Percentiles rank a stretch among this genome's conserved stretches.
Evolutionary conservation across 2,797 vertebrate species (phyloP).

Genomic region (Synaphobranchus kaupii): DNA sequence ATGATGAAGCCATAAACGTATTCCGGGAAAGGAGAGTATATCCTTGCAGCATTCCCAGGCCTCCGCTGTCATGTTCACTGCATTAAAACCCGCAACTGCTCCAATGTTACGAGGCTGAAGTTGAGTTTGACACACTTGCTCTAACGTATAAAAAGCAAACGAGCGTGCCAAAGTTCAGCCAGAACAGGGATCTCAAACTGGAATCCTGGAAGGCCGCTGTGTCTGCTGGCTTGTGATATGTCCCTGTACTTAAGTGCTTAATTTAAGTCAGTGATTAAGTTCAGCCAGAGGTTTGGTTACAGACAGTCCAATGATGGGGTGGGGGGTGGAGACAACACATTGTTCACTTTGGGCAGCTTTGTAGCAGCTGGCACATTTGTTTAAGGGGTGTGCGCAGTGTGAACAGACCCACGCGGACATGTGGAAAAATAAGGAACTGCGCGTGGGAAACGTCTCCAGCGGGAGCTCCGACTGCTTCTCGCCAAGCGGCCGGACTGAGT

Average conservation of each 20-base stretch:
- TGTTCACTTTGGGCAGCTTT: not conserved
- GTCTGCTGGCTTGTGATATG: not conserved
- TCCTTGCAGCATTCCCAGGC: not conserved
- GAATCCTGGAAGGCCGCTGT: not conserved
- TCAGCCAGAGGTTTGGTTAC: not conserved
- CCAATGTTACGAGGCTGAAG: not conserved
- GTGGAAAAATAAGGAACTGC: not conserved
- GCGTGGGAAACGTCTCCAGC: not conserved
- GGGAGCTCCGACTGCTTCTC: not conserved
- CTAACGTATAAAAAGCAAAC: not conserved
- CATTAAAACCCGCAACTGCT: not conserved
- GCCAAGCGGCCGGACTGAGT: not conserved
- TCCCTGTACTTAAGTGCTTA: not conserved
- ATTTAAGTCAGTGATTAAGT: not conserved
- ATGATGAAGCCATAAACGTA: not conserved
- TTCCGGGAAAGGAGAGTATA: not conserved
- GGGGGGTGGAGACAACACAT: not conserved
- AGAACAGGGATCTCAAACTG: not conserved
- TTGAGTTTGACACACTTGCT: not conserved
- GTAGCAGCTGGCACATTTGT: not conserved
- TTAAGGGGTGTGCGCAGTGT: not conserved
- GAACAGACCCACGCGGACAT: not conserved
- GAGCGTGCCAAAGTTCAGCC: not conserved
- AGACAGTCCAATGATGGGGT: not conserved
- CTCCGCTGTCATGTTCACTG: not conserved